Percentiles rank a stretch among this genome's conserved stretches.
These are phyloP conservation scores for Drosophila athabasca DNA, from an alignment of 1,140 invertebrate species.

Conservation along the genomic window DNA sequence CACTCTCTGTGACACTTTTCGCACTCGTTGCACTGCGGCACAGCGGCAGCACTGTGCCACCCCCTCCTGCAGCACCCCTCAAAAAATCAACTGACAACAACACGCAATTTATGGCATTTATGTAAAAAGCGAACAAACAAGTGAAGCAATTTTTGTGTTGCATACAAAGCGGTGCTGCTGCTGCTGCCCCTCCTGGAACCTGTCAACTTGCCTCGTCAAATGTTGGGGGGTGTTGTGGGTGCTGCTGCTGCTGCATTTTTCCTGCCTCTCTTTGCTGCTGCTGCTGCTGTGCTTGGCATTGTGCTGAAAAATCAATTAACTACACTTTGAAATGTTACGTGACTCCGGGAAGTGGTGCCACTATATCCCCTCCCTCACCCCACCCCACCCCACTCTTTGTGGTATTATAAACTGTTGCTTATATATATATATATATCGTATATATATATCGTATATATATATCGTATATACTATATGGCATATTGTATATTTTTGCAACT, in stretches of 20 bases:
- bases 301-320: conserved; percentile 81
- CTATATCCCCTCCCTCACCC: not conserved
- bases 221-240: not conserved
- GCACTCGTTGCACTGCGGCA: conserved; percentile 10
- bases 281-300: conserved; percentile 60
- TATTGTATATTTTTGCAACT: conserved; percentile 61
- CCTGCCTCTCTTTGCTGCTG: conserved; percentile 8
- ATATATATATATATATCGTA: conserved; percentile 21
- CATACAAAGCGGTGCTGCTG: conserved; percentile 54
- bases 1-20: conserved; percentile 49
- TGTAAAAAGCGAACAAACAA: conserved; percentile 52
- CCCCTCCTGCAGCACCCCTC: conserved; percentile 5
- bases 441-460: conserved; percentile 30
- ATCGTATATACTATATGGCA: not conserved
- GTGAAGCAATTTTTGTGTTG: conserved; percentile 48
- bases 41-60: too few species aligned
- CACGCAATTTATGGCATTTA: conserved; percentile 75
- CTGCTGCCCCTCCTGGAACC: conserved; percentile 12
- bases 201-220: conserved; percentile 56
- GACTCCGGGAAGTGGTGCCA: conserved; percentile 21
- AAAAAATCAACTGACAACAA: conserved; percentile 61
- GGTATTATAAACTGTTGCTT: conserved; percentile 51
- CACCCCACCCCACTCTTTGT: conserved; percentile 1
- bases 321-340: conserved; percentile 79
- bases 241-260: not conserved